A percentile compares a stretch with the other conserved stretches of the same genome.
These are phyloP conservation scores for Arvicola amphibius DNA, from an alignment of 2,797 vertebrate species.

Conservation along the genomic window DNA sequence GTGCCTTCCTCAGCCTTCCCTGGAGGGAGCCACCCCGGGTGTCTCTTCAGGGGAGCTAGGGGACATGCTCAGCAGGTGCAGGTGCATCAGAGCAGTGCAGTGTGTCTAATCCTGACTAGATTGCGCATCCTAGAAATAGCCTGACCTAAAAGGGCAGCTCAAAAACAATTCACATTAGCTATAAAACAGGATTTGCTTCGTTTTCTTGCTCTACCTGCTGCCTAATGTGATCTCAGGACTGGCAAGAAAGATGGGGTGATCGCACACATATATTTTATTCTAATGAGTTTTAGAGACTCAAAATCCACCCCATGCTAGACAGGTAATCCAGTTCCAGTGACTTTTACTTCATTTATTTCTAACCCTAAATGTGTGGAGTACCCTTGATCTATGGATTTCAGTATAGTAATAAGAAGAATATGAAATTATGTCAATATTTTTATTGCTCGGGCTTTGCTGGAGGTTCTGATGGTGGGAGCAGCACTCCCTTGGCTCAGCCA, in stretches of 20 bases:
- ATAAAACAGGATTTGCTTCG: not conserved
- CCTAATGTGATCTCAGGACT: not conserved
- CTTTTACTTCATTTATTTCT: constrained; percentile 33
- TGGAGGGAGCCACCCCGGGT: not conserved
- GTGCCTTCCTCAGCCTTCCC: not conserved
- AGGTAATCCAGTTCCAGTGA: not conserved
- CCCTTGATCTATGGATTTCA: not conserved
- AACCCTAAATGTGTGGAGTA: not conserved
- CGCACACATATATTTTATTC: constrained; percentile 16
- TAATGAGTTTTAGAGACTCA: constrained; percentile 1
- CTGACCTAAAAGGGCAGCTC: not conserved
- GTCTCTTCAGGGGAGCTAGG: not conserved
- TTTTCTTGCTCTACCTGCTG: constrained; percentile 16
- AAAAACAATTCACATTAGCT: not conserved
- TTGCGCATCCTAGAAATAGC: not conserved
- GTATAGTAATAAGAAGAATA: not conserved
- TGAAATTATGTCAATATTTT: not conserved
- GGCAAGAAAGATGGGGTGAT: not conserved
- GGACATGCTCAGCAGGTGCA: not conserved
- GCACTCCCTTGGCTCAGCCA: not conserved
- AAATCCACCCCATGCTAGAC: not conserved
- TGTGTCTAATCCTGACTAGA: not conserved
- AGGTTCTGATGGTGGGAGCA: not conserved
- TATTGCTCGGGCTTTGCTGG: not conserved
- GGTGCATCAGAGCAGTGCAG: not conserved